These are phyloP conservation scores for Odontophorus gujanensis DNA, from an alignment of 2,113 vertebrate species.

Conservation along the genomic window DNA sequence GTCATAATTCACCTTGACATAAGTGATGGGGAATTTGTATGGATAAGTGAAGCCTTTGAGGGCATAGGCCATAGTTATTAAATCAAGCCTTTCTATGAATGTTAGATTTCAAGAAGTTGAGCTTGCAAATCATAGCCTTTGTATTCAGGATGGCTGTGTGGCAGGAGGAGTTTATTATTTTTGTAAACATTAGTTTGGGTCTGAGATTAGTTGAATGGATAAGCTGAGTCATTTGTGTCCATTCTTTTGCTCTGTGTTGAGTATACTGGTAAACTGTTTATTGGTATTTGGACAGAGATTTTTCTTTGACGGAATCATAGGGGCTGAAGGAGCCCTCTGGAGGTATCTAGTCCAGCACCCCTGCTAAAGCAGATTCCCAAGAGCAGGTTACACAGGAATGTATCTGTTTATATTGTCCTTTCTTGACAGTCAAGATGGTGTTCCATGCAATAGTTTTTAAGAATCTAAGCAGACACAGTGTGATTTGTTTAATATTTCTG, in stretches of 20 bases:
- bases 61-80: not conserved
- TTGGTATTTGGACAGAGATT: not conserved
- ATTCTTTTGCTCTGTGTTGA: not conserved
- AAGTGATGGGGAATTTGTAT: not conserved
- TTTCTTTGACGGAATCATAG: not conserved
- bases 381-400: not conserved
- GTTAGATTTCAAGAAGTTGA: not conserved
- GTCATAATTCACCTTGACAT: conserved; percentile 9
- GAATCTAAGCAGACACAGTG: not conserved
- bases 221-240: not conserved
- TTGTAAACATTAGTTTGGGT: not conserved
- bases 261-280: not conserved
- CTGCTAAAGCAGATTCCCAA: not conserved
- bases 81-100: conserved; percentile 16
- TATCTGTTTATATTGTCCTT: not conserved
- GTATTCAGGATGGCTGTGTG: not conserved
- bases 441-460: not conserved
- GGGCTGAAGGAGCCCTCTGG: not conserved
- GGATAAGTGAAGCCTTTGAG: conserved; percentile 25
- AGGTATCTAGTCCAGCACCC: not conserved
- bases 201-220: not conserved
- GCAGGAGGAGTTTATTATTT: not conserved
- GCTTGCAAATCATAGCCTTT: not conserved
- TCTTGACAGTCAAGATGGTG: not conserved
- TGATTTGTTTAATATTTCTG: not conserved